Evolutionary conservation across 2,888 invertebrate genomes (phyloP), one percentile per base, ranked within the genome.

Genomic region (Ariolimax columbianus): DNA sequence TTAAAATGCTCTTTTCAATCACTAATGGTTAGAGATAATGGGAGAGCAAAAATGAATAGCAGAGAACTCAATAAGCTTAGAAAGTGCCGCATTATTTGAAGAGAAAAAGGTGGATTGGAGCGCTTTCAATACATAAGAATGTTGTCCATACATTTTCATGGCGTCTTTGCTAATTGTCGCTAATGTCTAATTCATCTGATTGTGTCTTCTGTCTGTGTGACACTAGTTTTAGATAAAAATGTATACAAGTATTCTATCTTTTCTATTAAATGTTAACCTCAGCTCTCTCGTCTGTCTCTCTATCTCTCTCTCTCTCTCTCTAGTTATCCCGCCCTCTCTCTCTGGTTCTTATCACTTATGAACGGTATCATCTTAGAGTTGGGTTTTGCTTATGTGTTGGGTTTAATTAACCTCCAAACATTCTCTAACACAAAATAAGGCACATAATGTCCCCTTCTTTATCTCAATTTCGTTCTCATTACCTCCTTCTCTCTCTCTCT

Each of bases 1-100:
- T 82, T 82, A 82, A 82, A 82, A 82, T 82, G 82, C 73, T 73
- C 73, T 73, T 73, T 82, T 82, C 82, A 82, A 82, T 82, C 73
- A 36, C 82, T 82, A 82, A 82, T 82, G 82, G 82, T 40, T 40
- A n/a, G 38, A 43, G 73, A 82, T 63, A 82, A 73, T 73, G 59
- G 73, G 51, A 72, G 59, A 66, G 82, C 82, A 55, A 38, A 73
- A 70, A 73, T 73, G 82, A 82, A 40, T 59, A 38, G n/a, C n/a
- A 38, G 63, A 30, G 79, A 68, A 63, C 40, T 79, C 66, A 79
- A 79, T 79, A 68, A 79, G 79, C 79, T 79, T 79, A 79, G 43
- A 68, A 79, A 79, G 79, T 79, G 66, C 79, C 33, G 43, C 66
- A 73, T 82, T 72, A 66, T 59, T 63, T 23, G 40, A 23, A 36